phyloP scores from a whole-genome alignment of 2,113 vertebrate genomes.

The Fukomys damarensis region DNA sequence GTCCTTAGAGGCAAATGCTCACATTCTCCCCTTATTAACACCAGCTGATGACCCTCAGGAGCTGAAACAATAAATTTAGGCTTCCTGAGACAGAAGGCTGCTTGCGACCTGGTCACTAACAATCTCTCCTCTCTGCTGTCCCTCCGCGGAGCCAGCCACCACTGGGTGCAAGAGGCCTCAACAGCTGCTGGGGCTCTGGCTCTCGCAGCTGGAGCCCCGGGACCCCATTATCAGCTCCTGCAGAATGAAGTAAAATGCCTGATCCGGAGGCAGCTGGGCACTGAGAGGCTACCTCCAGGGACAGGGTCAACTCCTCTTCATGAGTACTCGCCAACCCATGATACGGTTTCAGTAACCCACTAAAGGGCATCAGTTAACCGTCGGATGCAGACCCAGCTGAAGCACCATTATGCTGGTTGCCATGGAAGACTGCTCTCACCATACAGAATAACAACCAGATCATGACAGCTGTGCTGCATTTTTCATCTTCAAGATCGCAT shows the following conservation, averaged over 20 bases:
- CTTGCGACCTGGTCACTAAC: background rate
- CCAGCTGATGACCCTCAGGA: background rate
- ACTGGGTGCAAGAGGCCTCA: background rate
- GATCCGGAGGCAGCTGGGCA: background rate
- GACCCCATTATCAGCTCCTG: background rate
- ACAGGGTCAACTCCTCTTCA: background rate
- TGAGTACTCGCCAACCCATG: background rate
- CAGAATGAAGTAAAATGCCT: background rate
- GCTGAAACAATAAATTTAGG: background rate
- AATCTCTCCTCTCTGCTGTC: background rate
- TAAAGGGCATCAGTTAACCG: too few species aligned
- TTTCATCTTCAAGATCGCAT: background rate
- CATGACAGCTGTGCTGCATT: background rate
- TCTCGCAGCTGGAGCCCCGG: background rate
- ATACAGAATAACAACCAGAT: background rate
- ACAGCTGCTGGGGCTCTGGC: background rate
- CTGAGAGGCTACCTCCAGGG: background rate
- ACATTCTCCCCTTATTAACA: background rate
- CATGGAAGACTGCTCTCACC: background rate
- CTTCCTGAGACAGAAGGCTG: background rate
- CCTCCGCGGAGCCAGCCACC: background rate
- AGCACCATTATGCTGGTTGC: rapidly evolving
- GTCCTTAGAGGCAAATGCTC: background rate
- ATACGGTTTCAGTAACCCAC: too few species aligned
- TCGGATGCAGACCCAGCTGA: background rate